These are phyloP conservation scores for Hoplodrina ambigua DNA, from an alignment of 2,888 invertebrate species.

Conservation along the genomic window DNA sequence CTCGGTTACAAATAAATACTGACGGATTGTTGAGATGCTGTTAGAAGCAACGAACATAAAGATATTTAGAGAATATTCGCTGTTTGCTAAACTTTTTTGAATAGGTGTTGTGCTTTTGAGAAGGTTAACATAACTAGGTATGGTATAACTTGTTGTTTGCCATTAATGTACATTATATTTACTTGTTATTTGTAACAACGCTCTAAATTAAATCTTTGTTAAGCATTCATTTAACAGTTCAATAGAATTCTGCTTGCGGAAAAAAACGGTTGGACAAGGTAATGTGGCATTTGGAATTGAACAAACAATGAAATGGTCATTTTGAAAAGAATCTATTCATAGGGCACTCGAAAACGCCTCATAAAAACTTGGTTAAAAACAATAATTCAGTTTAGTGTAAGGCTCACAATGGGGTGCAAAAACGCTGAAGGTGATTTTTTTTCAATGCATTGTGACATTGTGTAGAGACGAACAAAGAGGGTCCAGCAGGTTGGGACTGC, in stretches of 20 bases:
- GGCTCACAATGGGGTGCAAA: slow-evolving; percentile 76
- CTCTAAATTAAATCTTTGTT: slow-evolving; percentile 47
- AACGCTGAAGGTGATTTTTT: slow-evolving; percentile 71
- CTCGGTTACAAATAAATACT: slow-evolving; percentile 5
- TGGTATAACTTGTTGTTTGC: neutral
- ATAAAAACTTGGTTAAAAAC: slow-evolving; percentile 81
- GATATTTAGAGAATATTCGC: neutral
- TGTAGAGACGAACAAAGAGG: slow-evolving; percentile 72
- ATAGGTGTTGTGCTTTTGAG: too few species aligned
- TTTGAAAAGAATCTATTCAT: slow-evolving; percentile 74
- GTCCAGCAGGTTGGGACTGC: slow-evolving; percentile 79
- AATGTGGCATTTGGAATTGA: slow-evolving; percentile 65
- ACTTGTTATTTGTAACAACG: slow-evolving; percentile 29
- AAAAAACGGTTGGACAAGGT: slow-evolving; percentile 61
- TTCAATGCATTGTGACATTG: slow-evolving; percentile 75
- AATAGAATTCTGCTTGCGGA: slow-evolving; percentile 39
- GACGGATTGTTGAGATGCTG: neutral
- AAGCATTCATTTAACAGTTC: slow-evolving; percentile 36
- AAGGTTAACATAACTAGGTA: neutral
- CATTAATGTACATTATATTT: slow-evolving; percentile 9
- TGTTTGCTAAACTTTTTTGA: neutral
- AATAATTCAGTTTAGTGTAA: slow-evolving; percentile 82
- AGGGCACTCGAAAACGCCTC: slow-evolving; percentile 77
- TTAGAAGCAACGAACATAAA: neutral
- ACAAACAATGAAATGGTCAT: slow-evolving; percentile 71